phyloP scores from a whole-genome alignment of 2,888 invertebrate genomes.

The Dryobotodes eremita region DNA sequence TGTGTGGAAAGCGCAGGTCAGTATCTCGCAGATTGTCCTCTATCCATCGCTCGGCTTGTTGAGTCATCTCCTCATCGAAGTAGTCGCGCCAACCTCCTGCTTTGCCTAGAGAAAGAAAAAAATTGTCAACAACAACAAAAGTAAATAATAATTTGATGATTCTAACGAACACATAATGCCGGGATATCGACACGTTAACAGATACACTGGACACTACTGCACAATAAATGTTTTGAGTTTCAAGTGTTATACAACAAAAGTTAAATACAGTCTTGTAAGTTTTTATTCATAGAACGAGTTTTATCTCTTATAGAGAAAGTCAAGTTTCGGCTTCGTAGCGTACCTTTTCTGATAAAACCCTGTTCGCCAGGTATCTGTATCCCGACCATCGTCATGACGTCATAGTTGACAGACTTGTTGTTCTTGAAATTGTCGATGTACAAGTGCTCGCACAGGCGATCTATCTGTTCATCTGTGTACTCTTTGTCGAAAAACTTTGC shows the following conservation, averaged over 20 bases:
- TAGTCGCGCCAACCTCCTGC: slow-evolving; percentile 93
- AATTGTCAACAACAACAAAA: not conserved
- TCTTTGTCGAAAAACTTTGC: slow-evolving; percentile 91
- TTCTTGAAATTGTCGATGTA: slow-evolving; percentile 95
- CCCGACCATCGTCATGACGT: slow-evolving; percentile 91
- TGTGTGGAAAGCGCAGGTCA: slow-evolving; percentile 91
- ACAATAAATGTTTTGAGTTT: not conserved
- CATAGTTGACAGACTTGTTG: slow-evolving; percentile 95
- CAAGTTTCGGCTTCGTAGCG: not conserved
- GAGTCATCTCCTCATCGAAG: slow-evolving; percentile 92
- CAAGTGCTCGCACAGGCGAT: slow-evolving; percentile 93
- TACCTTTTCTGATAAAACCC: slow-evolving; percentile 93
- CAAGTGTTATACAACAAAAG: not conserved
- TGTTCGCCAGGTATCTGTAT: slow-evolving; percentile 91
- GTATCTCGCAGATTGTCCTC: slow-evolving; percentile 91
- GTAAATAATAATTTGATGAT: not conserved
- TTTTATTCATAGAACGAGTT: not conserved
- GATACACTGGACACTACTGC: not conserved
- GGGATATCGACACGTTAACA: no score
- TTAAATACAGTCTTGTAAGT: not conserved
- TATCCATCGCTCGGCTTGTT: slow-evolving; percentile 93
- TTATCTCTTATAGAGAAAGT: not conserved
- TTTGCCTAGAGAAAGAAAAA: slow-evolving; percentile 84
- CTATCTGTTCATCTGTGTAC: slow-evolving; percentile 90
- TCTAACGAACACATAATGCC: not conserved